phyloP scores from a whole-genome alignment of 2,113 vertebrate species.

The Donacobius atricapilla region DNA sequence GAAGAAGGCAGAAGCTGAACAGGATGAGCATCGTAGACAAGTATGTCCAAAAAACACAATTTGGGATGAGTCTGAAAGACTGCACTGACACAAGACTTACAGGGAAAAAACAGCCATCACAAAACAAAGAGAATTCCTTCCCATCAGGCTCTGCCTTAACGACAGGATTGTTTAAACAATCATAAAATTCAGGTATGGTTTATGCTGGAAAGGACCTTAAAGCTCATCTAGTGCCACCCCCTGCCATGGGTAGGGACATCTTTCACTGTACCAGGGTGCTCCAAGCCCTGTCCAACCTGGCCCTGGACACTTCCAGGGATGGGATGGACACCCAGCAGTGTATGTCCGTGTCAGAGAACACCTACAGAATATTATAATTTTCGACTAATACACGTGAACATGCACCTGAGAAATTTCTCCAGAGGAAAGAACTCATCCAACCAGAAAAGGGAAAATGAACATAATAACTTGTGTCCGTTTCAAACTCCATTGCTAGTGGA shows the following conservation, averaged over 20 bases:
- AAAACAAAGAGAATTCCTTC: neutral
- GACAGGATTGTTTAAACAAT: neutral
- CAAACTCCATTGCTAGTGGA: neutral
- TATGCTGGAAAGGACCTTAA: neutral
- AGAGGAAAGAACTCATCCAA: neutral
- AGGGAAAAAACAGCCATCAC: neutral
- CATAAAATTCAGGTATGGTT: neutral
- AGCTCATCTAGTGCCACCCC: neutral
- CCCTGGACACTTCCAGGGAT: neutral
- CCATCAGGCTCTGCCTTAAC: neutral
- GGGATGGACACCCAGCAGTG: neutral
- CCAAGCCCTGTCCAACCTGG: rapidly evolving
- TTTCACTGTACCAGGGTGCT: neutral
- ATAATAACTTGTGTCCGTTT: neutral
- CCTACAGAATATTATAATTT: neutral
- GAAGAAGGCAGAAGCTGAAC: neutral
- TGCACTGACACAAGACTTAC: neutral
- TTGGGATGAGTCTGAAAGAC: neutral
- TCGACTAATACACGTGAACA: neutral
- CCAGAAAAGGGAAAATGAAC: neutral
- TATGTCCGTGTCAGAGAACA: neutral
- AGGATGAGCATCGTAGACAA: neutral
- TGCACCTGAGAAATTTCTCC: neutral
- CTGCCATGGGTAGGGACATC: neutral
- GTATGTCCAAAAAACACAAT: neutral